Percentiles rank a stretch among this genome's conserved stretches.
phyloP scores from a whole-genome alignment of 2,113 vertebrate genomes.

The Desmodus rotundus region DNA sequence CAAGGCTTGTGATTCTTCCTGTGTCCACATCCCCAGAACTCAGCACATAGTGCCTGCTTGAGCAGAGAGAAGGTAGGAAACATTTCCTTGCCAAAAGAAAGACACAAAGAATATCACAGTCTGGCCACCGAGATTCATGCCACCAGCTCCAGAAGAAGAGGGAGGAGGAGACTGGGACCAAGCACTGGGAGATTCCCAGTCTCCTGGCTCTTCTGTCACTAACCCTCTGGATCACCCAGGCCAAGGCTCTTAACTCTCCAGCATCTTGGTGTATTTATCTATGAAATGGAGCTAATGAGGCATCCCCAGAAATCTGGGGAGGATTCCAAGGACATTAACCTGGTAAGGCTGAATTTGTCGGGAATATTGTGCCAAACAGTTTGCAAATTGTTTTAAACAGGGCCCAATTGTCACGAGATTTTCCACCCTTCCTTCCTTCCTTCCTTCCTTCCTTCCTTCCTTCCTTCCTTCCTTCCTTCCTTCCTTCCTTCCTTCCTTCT shows the following conservation, averaged over 20 bases:
- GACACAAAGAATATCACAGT: not conserved
- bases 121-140: not conserved
- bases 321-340: not conserved
- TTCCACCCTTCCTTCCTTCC: not conserved
- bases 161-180: not conserved
- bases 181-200: not conserved
- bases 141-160: not conserved
- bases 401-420: not conserved
- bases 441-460: not conserved
- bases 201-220: not conserved
- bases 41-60: not conserved
- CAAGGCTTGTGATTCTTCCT: no score
- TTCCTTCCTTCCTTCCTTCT: no score
- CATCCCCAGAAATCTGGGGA: not conserved
- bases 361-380: not conserved
- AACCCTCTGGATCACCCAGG: not conserved
- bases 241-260: not conserved
- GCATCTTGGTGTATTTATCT: not conserved
- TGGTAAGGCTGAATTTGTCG: not conserved
- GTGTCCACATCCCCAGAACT: no score
- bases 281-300: not conserved
- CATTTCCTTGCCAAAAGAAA: not conserved
- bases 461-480: accelerated
- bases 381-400: not conserved
- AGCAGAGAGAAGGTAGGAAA: not conserved